A percentile compares a stretch with the other conserved stretches of the same genome.
Evolutionary conservation across 2,797 vertebrate genomes (phyloP).

Genomic region (Xyrichtys novacula): DNA sequence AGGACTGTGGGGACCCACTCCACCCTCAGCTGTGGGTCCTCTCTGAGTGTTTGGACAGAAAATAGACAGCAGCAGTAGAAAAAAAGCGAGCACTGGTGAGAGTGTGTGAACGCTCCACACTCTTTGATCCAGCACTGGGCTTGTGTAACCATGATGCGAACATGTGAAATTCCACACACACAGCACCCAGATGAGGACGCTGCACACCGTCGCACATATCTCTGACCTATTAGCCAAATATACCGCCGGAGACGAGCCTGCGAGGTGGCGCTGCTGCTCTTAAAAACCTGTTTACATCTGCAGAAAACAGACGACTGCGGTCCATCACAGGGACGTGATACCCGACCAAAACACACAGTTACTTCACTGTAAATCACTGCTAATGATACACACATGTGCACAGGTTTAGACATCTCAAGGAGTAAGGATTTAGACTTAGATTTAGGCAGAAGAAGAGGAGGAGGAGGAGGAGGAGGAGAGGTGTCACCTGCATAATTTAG

Average conservation of each 20-base stretch:
- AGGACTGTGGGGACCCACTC: slow-evolving; percentile 23
- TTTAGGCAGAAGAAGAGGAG: slow-evolving; percentile 11
- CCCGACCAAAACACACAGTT: background rate
- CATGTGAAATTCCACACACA: slow-evolving; percentile 80
- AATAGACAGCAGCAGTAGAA: slow-evolving; percentile 32
- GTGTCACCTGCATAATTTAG: too few species aligned
- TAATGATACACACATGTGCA: background rate
- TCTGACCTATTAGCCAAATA: slow-evolving; percentile 62
- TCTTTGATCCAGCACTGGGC: slow-evolving; percentile 70
- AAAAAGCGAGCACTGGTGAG: slow-evolving; percentile 68
- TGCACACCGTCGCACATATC: slow-evolving; percentile 48
- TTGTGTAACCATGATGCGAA: slow-evolving; percentile 71
- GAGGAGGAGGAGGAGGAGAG: too few species aligned
- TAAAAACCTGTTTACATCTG: slow-evolving; percentile 19
- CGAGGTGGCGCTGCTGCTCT: slow-evolving; percentile 52
- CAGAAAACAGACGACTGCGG: slow-evolving; percentile 2
- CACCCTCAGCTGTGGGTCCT: too few species aligned
- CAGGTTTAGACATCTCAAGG: background rate
- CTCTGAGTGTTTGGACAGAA: slow-evolving; percentile 1
- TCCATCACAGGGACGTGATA: background rate
- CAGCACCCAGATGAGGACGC: slow-evolving; percentile 46
- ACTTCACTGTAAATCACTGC: background rate
- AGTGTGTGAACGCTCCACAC: slow-evolving; percentile 75
- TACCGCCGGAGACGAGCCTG: slow-evolving; percentile 40
- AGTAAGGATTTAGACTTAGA: too few species aligned